These are phyloP conservation scores for Gortyna flavago DNA, from an alignment of 2,888 invertebrate genomes.

Conservation along the genomic window DNA sequence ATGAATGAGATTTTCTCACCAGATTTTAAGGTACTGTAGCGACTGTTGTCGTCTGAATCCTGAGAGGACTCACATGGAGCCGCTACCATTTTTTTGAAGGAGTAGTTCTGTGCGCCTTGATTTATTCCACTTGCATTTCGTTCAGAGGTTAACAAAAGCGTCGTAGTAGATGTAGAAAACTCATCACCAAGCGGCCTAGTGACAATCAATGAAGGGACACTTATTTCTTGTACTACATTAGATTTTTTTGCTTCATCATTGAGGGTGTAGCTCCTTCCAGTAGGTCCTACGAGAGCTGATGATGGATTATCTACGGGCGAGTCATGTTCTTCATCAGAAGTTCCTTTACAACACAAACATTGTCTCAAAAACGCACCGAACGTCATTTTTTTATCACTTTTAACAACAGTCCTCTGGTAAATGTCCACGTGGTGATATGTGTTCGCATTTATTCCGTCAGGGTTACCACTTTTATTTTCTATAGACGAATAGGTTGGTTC, in stretches of 20 bases:
- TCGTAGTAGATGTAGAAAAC: conserved; percentile 77
- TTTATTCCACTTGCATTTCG: conserved; percentile 73
- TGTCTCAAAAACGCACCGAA: conserved; percentile 72
- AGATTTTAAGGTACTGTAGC: conserved; percentile 78
- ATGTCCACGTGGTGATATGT: conserved; percentile 79
- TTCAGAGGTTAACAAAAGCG: conserved; percentile 79
- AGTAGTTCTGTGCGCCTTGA: conserved; percentile 63
- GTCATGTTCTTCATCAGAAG: conserved; percentile 68
- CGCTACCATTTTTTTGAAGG: conserved; percentile 64
- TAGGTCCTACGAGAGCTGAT: conserved; percentile 78
- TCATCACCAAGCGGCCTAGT: conserved; percentile 69
- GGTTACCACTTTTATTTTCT: conserved; percentile 70
- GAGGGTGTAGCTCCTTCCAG: conserved; percentile 80
- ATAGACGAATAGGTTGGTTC: conserved; percentile 78
- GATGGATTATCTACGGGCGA: conserved; percentile 75
- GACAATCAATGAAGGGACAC: conserved; percentile 67
- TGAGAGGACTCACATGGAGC: conserved; percentile 64
- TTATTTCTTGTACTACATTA: conserved; percentile 49
- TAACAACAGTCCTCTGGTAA: conserved; percentile 72
- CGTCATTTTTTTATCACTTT: conserved; percentile 68
- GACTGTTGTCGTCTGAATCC: conserved; percentile 73
- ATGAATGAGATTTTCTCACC: conserved; percentile 88
- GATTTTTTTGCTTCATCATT: conserved; percentile 66
- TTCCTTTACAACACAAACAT: conserved; percentile 76
- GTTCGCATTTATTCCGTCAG: conserved; percentile 66